These are phyloP conservation scores for Lasioglossum albipes DNA, from an alignment of 1,140 invertebrate genomes.

Conservation along the genomic window DNA sequence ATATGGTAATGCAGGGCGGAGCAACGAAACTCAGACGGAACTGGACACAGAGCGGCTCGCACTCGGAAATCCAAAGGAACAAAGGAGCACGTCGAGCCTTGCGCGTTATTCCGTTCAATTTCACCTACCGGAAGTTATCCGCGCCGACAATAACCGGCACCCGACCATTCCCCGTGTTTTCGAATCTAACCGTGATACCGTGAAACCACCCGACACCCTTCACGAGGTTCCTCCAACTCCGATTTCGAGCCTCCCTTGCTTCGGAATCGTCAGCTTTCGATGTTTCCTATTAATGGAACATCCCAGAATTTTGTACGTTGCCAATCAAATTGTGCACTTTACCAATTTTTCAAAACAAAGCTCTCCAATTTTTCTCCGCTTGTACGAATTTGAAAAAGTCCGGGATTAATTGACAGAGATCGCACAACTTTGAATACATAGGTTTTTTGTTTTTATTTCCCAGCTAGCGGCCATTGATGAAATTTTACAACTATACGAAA, in stretches of 20 bases:
- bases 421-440: no score
- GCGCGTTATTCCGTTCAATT: constrained; percentile 66
- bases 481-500: no score
- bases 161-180: constrained; percentile 57
- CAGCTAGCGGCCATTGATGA: no score
- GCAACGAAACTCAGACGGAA: constrained; percentile 59
- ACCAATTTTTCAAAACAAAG: no score
- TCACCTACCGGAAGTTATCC: constrained; percentile 51
- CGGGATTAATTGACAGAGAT: neutral
- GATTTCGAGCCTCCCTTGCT: neutral
- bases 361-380: no score
- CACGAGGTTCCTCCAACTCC: constrained; percentile 33
- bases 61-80: constrained; percentile 56
- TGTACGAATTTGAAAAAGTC: no score
- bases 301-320: no score
- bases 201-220: constrained; percentile 15
- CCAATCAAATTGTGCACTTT: no score
- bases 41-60: constrained; percentile 37
- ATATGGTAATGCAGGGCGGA: constrained; percentile 64
- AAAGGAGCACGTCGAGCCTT: constrained; percentile 57
- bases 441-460: no score
- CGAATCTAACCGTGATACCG: constrained; percentile 55
- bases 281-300: no score
- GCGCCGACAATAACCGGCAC: constrained; percentile 51
- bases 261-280: no score